Evolutionary conservation across 2,888 invertebrate genomes (phyloP).

Genomic region (Drosophila barbarae): DNA sequence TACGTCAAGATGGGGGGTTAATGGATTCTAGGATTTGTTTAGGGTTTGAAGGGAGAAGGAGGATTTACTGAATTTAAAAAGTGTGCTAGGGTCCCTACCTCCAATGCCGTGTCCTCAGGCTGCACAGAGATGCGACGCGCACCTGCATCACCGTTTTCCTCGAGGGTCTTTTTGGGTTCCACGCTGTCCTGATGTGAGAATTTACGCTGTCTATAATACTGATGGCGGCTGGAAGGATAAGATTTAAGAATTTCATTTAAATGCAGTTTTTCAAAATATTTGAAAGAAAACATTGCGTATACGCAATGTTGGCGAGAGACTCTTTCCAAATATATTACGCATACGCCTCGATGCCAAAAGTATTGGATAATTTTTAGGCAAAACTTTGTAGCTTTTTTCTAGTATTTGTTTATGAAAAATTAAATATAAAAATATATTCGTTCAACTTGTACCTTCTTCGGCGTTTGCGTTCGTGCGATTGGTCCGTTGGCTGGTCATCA

Average conservation of each 20-base stretch:
- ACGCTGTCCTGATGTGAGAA: slow-evolving; percentile 89
- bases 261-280: not conserved
- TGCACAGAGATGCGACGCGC: slow-evolving; percentile 84
- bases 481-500: slow-evolving; percentile 78
- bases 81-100: slow-evolving; percentile 78
- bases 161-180: slow-evolving; percentile 77
- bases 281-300: not conserved
- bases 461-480: slow-evolving; percentile 80
- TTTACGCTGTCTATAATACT: slow-evolving; percentile 85
- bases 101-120: slow-evolving; percentile 88
- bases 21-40: slow-evolving; percentile 1
- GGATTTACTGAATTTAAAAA: slow-evolving; percentile 18
- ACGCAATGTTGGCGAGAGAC: not conserved
- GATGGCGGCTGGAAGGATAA: slow-evolving; percentile 81
- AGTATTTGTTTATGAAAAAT: not conserved
- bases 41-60: not conserved
- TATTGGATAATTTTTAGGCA: not conserved
- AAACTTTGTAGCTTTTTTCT: not conserved
- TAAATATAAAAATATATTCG: not conserved
- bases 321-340: slow-evolving; percentile 5
- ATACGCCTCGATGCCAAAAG: slow-evolving; percentile 12
- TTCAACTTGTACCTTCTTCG: slow-evolving; percentile 78
- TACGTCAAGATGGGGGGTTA: slow-evolving; percentile 1
- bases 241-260: too few species aligned
- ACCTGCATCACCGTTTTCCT: slow-evolving; percentile 77